Evolutionary conservation across 2,113 vertebrate species (phyloP).

Genomic region (Patagioenas fasciata): DNA sequence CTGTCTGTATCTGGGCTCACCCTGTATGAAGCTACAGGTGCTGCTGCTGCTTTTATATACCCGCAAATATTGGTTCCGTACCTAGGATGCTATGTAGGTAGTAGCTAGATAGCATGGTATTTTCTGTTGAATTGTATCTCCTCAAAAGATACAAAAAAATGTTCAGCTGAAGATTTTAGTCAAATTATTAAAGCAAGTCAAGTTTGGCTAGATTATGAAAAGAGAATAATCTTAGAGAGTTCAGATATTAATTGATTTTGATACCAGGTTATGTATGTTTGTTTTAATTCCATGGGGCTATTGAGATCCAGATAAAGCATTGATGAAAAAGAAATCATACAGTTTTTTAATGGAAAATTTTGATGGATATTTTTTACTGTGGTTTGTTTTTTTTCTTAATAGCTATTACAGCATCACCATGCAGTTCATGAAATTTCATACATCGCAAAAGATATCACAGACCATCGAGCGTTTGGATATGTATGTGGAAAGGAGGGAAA

Average conservation of each 20-base stretch:
- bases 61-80: background rate
- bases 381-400: background rate
- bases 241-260: background rate
- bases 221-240: background rate
- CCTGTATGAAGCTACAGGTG: background rate
- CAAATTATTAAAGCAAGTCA: background rate
- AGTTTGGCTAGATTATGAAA: background rate
- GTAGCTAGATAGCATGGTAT: background rate
- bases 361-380: slow-evolving; percentile 19
- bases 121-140: background rate
- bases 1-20: background rate
- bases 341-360: background rate
- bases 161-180: background rate
- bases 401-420: slow-evolving; percentile 97
- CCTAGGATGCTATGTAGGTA: background rate
- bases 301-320: background rate
- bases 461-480: slow-evolving; percentile 97
- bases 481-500: slow-evolving; percentile 98
- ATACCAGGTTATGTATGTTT: background rate
- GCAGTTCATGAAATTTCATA: slow-evolving; percentile 99
- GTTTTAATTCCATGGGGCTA: background rate
- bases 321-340: background rate
- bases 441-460: slow-evolving; percentile 98
- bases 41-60: background rate
- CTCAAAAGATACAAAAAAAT: background rate